Conservation (phyloP, 1,140 invertebrate species). For the Hylaeus anthracinus region DNA sequence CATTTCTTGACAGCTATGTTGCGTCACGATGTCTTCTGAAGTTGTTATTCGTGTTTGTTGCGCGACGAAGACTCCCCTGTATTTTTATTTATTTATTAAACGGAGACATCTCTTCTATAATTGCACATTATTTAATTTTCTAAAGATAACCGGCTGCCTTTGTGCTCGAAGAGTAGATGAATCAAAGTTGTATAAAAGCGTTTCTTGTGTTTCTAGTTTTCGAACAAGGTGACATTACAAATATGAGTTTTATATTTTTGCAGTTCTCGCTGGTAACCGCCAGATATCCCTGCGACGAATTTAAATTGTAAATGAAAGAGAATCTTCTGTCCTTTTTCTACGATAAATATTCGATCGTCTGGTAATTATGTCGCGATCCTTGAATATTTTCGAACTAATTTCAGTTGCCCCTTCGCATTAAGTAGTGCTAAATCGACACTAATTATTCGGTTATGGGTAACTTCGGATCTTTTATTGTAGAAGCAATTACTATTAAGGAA, state of each 20-base stretch:
- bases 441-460: no score
- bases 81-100: neutral
- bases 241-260: neutral
- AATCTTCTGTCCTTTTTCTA: neutral
- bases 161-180: no score
- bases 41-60: neutral
- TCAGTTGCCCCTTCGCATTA: neutral
- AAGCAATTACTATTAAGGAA: no score
- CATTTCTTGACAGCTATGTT: conserved; percentile 8
- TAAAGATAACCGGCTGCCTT: no score
- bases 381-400: neutral
- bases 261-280: no score
- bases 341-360: neutral
- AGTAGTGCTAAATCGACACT: no score
- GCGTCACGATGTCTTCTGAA: conserved; percentile 10
- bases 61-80: neutral
- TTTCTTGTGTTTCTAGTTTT: no score
- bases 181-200: no score
- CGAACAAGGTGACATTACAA: neutral
- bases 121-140: no score
- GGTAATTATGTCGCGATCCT: neutral
- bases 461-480: no score
- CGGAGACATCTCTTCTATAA: no score
- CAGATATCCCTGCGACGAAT: neutral
- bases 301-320: conserved; percentile 1